Evolutionary conservation across 2,797 vertebrate genomes (phyloP).

Genomic region (Pipistrellus pipistrellus): DNA sequence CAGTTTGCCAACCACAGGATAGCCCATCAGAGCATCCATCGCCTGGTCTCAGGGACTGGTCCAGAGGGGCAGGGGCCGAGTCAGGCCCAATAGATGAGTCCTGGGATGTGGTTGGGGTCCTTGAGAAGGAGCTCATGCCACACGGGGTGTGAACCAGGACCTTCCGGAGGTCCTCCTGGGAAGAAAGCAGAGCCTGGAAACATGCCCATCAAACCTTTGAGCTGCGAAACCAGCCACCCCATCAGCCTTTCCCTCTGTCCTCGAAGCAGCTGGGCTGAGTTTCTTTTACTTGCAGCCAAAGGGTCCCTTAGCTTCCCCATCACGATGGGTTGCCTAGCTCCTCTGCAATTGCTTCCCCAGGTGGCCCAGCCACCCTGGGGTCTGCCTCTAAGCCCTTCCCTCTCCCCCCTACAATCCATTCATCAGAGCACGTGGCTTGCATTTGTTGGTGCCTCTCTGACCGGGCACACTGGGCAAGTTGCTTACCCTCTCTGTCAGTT

Average conservation of each 20-base stretch:
- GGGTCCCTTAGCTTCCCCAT: too few relatives aligned
- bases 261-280: background rate
- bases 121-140: background rate
- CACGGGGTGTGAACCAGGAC: background rate
- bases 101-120: background rate
- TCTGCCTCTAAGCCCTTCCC: background rate
- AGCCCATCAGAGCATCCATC: background rate
- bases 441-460: background rate
- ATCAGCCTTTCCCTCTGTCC: background rate
- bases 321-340: background rate
- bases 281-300: background rate
- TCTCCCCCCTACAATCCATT: background rate
- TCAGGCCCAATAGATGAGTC: background rate
- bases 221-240: background rate
- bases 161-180: background rate
- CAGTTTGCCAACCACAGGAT: too few relatives aligned
- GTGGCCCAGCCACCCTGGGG: fast-evolving
- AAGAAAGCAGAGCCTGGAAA: background rate
- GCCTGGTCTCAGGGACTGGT: background rate
- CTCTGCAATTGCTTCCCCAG: fast-evolving
- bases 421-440: background rate
- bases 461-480: too few relatives aligned
- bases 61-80: background rate
- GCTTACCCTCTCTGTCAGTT: background rate
- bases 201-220: background rate